Evolutionary conservation across 2,888 invertebrate genomes (phyloP), one percentile per base, ranked within the genome.

Genomic region (Tipula lateralis): DNA sequence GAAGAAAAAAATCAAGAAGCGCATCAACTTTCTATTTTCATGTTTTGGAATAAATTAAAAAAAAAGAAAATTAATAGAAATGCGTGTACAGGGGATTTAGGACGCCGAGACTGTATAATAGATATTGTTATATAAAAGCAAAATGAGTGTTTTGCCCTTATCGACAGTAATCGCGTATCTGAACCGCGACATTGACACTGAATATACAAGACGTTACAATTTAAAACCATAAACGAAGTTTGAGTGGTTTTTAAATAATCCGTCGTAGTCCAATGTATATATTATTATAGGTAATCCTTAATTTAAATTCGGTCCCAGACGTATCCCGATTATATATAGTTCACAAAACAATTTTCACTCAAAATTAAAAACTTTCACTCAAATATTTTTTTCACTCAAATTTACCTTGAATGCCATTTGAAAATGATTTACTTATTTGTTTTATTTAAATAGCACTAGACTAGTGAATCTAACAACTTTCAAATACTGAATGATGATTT

Each of bases 401-500:
- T 86, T 86, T 87, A 87, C 87, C 87, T 87, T 87, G 85, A 87
- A 87, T 85, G 87, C 87, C 87, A 87, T 87, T 87, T 86, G 87
- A 29, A 83, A 82, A 3, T 44, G 2, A 16, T 32, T 32, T 44
- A 44, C 50, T 85, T 2, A 66, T 85, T 84, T 81, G 80, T 24
- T 84, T 84, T 50, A 83, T 66, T 85, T 83, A 84, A 83, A 83
- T 66, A 66, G 36, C 36, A 32, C 83, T 83, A 84, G 82, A 36
- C 32, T 30, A 85, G 84, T 85, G 30, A 83, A 29, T 89, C 88
- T 87, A 88, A 88, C 89, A 89, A 89, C 89, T 89, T 89, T 89
- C 88, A 88, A 90, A 88, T 88, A 89, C 88, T 90, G 90, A 90
- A 89, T 90, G 89, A 90, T 90, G 87, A 88, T 87, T 88, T 87